These are phyloP conservation scores for Liposcelis brunnea DNA, from an alignment of 2,888 invertebrate species.

Conservation along the genomic window DNA sequence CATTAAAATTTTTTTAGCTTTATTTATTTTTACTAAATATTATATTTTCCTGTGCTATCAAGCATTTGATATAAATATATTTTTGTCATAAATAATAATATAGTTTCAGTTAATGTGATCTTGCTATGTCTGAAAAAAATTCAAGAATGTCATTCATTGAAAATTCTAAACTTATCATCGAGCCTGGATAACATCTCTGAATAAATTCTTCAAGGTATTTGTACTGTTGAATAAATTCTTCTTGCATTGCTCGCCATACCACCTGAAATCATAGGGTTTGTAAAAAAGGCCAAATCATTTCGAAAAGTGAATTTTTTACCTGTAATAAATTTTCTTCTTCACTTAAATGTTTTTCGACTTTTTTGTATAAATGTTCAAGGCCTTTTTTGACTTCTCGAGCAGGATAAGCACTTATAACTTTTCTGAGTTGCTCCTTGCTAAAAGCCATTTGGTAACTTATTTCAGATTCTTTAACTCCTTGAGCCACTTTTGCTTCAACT, in stretches of 20 bases:
- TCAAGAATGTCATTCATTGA: conserved; percentile 87
- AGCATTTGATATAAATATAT: no score
- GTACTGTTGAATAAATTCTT: conserved; percentile 95
- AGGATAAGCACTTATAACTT: conserved; percentile 89
- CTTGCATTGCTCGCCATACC: conserved; percentile 99
- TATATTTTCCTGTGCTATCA: no score
- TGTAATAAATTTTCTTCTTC: conserved; percentile 85
- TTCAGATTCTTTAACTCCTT: conserved; percentile 91
- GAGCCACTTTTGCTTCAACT: conserved; percentile 79
- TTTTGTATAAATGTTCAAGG: conserved; percentile 79
- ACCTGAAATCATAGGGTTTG: conserved; percentile 54
- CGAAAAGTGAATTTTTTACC: conserved; percentile 23
- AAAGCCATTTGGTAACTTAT: conserved; percentile 95
- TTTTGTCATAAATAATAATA: neutral
- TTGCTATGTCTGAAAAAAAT: conserved; percentile 96
- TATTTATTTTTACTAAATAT: no score
- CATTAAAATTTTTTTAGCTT: no score
- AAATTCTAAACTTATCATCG: conserved; percentile 86
- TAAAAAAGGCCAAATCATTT: no score
- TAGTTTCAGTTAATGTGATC: conserved; percentile 61
- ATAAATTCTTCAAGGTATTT: conserved; percentile 83
- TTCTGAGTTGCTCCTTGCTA: conserved; percentile 89
- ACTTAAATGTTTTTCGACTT: conserved; percentile 93
- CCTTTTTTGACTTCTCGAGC: conserved; percentile 84
- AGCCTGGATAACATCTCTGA: conserved; percentile 89